Evolutionary conservation across 1,140 invertebrate species (phyloP), one percentile per base, ranked within the genome.

Genomic region (Drosophila pandora): DNA sequence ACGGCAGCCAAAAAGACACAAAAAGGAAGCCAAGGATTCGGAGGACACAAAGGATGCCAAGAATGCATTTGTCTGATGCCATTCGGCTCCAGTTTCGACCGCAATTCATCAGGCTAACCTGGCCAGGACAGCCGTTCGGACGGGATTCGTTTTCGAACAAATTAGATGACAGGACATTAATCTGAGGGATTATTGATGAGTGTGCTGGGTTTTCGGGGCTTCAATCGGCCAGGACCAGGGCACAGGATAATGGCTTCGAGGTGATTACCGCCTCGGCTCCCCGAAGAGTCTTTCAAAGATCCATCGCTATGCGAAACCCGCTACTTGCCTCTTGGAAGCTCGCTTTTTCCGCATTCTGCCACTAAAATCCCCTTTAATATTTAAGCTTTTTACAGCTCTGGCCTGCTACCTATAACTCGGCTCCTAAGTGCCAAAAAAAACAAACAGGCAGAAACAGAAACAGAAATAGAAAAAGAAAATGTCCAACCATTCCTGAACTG

Each of bases 91-190:
- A 23, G 21, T 57, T 69, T 47, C 63, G 25, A 57, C 52, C 64
- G 43, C 67, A 69, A 69, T 69, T 69, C 67, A 69, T 69, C 67
- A 57, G 25, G 64, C 3, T 3, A 47, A 69, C 25, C 25, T 65
- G 65, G 41, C 30, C 65, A 68, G 22, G 62, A 34, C 48, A 67
- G 25, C 3, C 25, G 25, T 25, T 39, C 28, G 21, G 22, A 37
- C 6, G 41, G 17, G 39, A 43, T n/a, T 47, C 49, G 58, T 43
- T 59, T 71, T 55, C 56, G 64, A 76, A 79, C 55, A 78, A 77
- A 83, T 79, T 71, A 81, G 61, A 64, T 65, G 80, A 79, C 59
- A 83, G 79, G 74, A 78, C 79, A 82, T 82, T 79, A 74, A 78
- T 83, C 70, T 67, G 61, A 21, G 8, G 49, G 39, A 28, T 68